phyloP scores from a whole-genome alignment of 2,888 invertebrate genomes.

The Rhingia campestris region DNA sequence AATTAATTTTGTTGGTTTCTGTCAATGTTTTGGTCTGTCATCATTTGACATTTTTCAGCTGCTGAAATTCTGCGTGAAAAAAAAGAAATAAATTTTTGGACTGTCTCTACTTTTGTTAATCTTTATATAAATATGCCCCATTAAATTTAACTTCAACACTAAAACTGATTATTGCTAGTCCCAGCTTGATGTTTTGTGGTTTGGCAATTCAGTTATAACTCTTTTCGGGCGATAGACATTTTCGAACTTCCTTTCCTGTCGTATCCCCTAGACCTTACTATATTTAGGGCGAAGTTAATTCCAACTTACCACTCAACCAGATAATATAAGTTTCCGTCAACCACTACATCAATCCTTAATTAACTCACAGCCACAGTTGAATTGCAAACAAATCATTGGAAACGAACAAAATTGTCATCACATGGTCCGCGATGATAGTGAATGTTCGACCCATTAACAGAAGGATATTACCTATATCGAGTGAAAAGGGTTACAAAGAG shows the following conservation, averaged over 20 bases:
- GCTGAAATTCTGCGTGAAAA: too few species aligned
- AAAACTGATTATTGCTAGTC: too few species aligned
- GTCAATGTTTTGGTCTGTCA: too few species aligned
- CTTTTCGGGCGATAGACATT: too few species aligned
- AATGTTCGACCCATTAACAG: constrained; percentile 10
- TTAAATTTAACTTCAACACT: too few species aligned
- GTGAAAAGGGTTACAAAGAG: constrained; percentile 3
- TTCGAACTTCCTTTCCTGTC: not conserved
- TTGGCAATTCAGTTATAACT: too few species aligned
- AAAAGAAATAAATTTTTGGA: too few species aligned
- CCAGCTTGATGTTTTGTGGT: too few species aligned
- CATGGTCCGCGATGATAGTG: not conserved
- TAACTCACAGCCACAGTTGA: constrained; percentile 40
- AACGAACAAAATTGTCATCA: not conserved
- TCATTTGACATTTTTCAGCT: too few species aligned
- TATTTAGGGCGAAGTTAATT: not conserved
- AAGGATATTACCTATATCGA: not conserved
- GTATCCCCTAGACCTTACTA: not conserved
- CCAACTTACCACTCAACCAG: constrained; percentile 43
- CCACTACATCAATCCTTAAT: constrained; percentile 13
- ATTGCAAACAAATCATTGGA: constrained; percentile 31
- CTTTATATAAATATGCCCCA: too few species aligned
- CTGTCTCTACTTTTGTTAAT: too few species aligned
- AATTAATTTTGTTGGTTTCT: too few species aligned
- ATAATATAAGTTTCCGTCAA: constrained; percentile 2